Evolutionary conservation across 2,888 invertebrate genomes (phyloP).

Genomic region (Litoditis marina): DNA sequence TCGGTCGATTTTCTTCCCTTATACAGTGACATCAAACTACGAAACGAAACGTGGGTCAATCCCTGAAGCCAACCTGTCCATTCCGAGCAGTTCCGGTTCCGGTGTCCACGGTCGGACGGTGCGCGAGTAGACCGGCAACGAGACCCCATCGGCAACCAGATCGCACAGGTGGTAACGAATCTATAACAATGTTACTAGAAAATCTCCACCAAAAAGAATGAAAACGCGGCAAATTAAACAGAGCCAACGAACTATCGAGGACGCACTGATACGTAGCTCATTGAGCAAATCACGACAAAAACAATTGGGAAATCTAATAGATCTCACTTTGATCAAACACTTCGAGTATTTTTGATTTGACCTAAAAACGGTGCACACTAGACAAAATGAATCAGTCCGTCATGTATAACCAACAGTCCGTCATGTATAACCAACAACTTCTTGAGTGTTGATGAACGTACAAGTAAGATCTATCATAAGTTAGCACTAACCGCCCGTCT

Average conservation of each 20-base stretch:
- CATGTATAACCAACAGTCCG: too few species aligned
- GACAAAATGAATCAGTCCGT: too few species aligned
- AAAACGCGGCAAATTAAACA: conserved; percentile 4
- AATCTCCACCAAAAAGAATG: conserved; percentile 5
- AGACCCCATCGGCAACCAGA: conserved; percentile 42
- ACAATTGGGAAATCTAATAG: too few species aligned
- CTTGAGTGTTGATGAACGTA: not conserved
- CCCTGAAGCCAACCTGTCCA: too few species aligned
- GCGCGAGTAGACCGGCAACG: conserved; percentile 46
- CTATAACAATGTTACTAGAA: conserved; percentile 19
- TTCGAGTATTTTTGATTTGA: not conserved
- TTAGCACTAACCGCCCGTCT: conserved; percentile 22
- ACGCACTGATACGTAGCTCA: too few species aligned
- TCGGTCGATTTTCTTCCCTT: not conserved
- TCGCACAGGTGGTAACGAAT: conserved; percentile 45
- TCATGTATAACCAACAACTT: too few species aligned
- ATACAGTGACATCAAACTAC: not conserved
- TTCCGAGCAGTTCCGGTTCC: conserved; percentile 69
- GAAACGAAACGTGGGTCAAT: conserved; percentile 64
- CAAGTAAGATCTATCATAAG: conserved; percentile 1
- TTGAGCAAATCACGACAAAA: too few species aligned
- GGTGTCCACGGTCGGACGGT: conserved; percentile 43
- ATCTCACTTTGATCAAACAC: too few species aligned
- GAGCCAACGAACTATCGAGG: too few species aligned
- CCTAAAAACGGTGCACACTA: too few species aligned